These are phyloP conservation scores for Helicoverpa assulta DNA, from an alignment of 2,888 invertebrate species.

Conservation along the genomic window DNA sequence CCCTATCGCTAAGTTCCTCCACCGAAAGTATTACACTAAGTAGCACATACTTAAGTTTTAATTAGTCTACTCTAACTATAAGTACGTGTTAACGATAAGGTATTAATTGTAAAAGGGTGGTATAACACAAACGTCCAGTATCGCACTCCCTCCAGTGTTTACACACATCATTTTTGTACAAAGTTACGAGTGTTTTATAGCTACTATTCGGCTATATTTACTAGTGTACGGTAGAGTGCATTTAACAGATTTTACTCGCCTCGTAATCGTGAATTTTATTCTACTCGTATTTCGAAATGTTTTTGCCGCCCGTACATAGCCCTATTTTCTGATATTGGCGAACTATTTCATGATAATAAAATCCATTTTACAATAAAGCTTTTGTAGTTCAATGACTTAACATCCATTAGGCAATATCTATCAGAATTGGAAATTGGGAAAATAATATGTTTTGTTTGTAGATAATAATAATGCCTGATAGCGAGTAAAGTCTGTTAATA, in stretches of 20 bases:
- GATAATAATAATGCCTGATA: constrained; percentile 10
- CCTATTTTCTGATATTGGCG: not conserved
- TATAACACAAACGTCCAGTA: constrained; percentile 88
- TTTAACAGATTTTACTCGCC: constrained; percentile 62
- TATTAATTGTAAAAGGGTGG: constrained; percentile 78
- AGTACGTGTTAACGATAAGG: constrained; percentile 66
- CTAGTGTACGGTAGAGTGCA: constrained; percentile 66
- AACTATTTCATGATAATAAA: not conserved
- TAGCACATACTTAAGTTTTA: constrained; percentile 51
- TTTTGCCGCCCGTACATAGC: not conserved
- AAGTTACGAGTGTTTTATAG: constrained; percentile 80
- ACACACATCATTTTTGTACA: constrained; percentile 88
- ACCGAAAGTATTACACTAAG: constrained; percentile 43
- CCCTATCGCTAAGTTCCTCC: constrained; percentile 49
- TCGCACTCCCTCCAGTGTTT: constrained; percentile 90
- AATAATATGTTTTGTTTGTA: not conserved
- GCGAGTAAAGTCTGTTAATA: constrained; percentile 60
- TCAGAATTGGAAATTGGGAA: not conserved
- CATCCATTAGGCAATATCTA: not conserved
- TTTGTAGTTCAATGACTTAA: not conserved
- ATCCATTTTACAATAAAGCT: constrained; percentile 1
- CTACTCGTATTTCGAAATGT: constrained; percentile 1
- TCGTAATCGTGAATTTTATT: constrained; percentile 36
- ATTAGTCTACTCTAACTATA: constrained; percentile 58
- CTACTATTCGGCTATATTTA: constrained; percentile 78